Percentiles rank a stretch among this genome's conserved stretches.
Conservation (phyloP, 2,797 vertebrate species). For the Coracias cyanogaster region DNA sequence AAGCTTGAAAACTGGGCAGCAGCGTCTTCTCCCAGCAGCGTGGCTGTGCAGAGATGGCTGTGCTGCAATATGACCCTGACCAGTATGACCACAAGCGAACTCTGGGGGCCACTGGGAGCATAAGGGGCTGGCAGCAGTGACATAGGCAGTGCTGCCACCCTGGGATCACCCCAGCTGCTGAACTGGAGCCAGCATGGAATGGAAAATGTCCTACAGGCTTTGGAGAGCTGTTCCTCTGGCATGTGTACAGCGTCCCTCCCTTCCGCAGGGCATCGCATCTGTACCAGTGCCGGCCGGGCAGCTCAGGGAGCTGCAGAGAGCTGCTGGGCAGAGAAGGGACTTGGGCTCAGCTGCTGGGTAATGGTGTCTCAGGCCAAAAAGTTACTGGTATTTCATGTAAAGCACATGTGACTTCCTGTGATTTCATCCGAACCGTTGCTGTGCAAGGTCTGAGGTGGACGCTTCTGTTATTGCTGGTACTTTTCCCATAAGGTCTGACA, state of each 20-base stretch:
- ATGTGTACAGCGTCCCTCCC: rapidly evolving
- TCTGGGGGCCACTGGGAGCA: neutral
- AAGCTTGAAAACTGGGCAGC: neutral
- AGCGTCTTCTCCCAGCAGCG: neutral
- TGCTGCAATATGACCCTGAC: neutral
- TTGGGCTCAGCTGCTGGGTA: neutral
- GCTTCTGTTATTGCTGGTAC: neutral
- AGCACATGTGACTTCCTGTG: neutral
- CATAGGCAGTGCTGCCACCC: neutral
- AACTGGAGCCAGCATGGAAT: neutral
- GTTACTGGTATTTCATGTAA: neutral
- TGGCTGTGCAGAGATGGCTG: neutral
- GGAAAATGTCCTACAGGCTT: neutral
- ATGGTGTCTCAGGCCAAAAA: neutral
- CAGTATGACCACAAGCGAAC: neutral
- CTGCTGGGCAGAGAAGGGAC: neutral
- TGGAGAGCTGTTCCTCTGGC: neutral
- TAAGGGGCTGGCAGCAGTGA: neutral
- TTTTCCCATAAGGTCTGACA: neutral
- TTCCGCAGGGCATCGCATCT: rapidly evolving
- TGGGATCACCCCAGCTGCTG: neutral
- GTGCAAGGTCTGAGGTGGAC: neutral
- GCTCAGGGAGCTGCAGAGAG: neutral
- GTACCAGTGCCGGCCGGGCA: neutral
- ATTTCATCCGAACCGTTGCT: neutral